A percentile compares a stretch with the other conserved stretches of the same genome.
phyloP scores from a whole-genome alignment of 2,888 invertebrate genomes.

The Acleris laterana region DNA sequence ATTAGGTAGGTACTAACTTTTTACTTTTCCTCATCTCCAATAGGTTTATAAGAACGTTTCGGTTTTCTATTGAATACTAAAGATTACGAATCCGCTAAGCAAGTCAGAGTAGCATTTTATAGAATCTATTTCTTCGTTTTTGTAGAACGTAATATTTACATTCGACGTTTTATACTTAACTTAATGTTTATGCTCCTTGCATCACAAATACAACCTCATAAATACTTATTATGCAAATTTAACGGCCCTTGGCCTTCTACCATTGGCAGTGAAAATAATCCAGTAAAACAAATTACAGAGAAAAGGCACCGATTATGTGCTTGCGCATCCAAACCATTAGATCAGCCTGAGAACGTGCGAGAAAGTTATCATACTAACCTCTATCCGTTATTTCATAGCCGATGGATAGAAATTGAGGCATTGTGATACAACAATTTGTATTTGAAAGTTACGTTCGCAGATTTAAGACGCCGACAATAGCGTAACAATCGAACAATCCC shows the following conservation, averaged over 20 bases:
- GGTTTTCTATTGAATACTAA: no score
- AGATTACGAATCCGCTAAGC: no score
- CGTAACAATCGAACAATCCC: no score
- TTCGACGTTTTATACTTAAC: no score
- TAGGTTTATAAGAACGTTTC: no score
- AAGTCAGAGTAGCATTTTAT: no score
- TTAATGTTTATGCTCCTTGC: no score
- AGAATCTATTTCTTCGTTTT: no score
- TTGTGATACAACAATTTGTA: conserved; percentile 28
- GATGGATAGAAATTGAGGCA: conserved; percentile 44
- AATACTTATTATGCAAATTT: neutral
- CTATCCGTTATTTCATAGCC: conserved; percentile 51
- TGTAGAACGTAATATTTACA: no score
- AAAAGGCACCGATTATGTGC: conserved; percentile 23
- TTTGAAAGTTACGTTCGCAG: conserved; percentile 31
- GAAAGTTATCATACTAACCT: conserved; percentile 57
- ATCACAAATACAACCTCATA: neutral
- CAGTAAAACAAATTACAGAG: conserved; percentile 8
- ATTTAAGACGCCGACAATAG: conserved; percentile 14
- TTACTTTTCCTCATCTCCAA: no score
- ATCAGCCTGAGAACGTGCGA: conserved; percentile 47
- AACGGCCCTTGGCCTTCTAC: conserved; percentile 2
- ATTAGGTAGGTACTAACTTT: no score
- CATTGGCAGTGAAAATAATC: conserved; percentile 12
- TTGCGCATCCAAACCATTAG: conserved; percentile 43